These are phyloP conservation scores for Silurus aristotelis DNA, from an alignment of 2,797 vertebrate species.

Conservation along the genomic window DNA sequence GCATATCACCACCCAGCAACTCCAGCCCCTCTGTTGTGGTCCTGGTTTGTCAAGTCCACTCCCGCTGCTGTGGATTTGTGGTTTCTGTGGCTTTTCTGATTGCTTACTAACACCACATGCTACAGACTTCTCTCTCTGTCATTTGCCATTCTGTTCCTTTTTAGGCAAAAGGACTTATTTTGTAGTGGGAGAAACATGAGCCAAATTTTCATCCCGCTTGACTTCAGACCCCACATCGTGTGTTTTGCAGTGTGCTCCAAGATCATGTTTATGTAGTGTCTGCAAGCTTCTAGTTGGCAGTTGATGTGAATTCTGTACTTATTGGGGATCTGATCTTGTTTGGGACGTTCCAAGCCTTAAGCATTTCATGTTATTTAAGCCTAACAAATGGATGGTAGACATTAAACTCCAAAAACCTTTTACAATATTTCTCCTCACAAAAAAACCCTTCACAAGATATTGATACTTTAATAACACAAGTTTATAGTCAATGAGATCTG, in stretches of 20 bases:
- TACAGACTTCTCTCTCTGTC: conserved; percentile 17
- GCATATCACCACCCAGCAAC: neutral
- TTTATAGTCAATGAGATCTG: neutral
- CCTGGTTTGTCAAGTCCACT: conserved; percentile 9
- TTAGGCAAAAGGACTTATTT: conserved; percentile 29
- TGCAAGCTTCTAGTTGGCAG: conserved; percentile 22
- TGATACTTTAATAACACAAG: conserved; percentile 19
- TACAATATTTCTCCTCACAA: conserved; percentile 26
- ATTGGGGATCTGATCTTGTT: conserved; percentile 27
- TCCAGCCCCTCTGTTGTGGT: conserved; percentile 6
- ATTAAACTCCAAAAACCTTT: conserved; percentile 32
- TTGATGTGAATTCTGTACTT: conserved; percentile 34
- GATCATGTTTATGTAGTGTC: conserved; percentile 9
- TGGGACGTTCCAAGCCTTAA: conserved; percentile 37
- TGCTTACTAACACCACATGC: conserved; percentile 26
- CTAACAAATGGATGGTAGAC: conserved; percentile 39
- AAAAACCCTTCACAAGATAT: conserved; percentile 24
- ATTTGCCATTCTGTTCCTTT: conserved; percentile 19
- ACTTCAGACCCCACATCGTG: conserved; percentile 34
- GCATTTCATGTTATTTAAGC: conserved; percentile 35
- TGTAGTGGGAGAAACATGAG: conserved; percentile 29
- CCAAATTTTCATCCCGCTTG: conserved; percentile 20
- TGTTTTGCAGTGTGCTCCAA: conserved; percentile 7
- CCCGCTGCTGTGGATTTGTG: conserved; percentile 15
- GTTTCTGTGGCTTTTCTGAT: conserved; percentile 14